These are phyloP conservation scores for Distichodus sexfasciatus DNA, from an alignment of 2,797 vertebrate genomes.

Conservation along the genomic window DNA sequence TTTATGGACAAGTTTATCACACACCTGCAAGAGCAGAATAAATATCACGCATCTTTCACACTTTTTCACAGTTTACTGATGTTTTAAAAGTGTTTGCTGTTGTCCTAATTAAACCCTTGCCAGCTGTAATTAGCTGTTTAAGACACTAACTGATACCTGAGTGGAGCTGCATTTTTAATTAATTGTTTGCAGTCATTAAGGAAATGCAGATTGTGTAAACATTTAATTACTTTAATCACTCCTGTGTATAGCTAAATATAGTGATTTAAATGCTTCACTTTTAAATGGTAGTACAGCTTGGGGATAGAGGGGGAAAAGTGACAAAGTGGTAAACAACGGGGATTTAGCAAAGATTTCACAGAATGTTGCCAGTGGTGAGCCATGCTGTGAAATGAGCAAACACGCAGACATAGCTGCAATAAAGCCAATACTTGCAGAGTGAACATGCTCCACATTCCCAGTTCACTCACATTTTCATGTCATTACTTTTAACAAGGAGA, in stretches of 20 bases:
- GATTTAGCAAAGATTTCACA: not conserved
- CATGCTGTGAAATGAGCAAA: constrained; percentile 18
- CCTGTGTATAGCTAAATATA: constrained; percentile 10
- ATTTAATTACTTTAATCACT: constrained; percentile 28
- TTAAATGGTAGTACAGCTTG: constrained; percentile 16
- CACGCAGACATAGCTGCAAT: constrained; percentile 12
- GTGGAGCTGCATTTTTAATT: constrained; percentile 21
- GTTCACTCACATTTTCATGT: constrained; percentile 2
- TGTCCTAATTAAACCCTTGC: constrained; percentile 29
- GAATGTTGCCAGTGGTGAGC: not conserved
- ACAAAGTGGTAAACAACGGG: not conserved
- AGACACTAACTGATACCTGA: constrained; percentile 29
- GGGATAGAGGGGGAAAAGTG: not conserved
- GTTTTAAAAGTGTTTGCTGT: constrained; percentile 31
- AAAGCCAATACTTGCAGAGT: not conserved
- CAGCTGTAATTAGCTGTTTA: constrained; percentile 34
- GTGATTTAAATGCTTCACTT: constrained; percentile 1
- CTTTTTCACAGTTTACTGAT: constrained; percentile 25
- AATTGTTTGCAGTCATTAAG: constrained; percentile 31
- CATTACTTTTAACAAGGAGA: not conserved
- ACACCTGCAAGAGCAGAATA: not conserved
- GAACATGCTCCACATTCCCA: constrained; percentile 10
- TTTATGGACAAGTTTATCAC: constrained; percentile 10
- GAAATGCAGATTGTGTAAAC: constrained; percentile 30
- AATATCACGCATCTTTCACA: constrained; percentile 20